Evolutionary conservation across 2,888 invertebrate species (phyloP), one percentile per base, ranked within the genome.

Genomic region (Diplolepis rosae): DNA sequence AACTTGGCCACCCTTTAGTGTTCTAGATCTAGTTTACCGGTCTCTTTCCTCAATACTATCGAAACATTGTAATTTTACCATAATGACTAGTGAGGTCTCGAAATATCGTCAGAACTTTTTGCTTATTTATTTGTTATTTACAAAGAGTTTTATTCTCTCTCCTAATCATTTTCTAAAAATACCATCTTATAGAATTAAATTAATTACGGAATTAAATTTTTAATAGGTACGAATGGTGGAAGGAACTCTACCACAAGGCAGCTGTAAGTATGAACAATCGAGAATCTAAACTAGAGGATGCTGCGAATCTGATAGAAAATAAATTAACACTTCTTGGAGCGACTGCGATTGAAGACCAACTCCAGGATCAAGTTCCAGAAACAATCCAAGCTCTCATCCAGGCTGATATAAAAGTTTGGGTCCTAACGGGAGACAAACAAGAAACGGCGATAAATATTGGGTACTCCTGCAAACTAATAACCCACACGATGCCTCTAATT

Each of bases 371-470:
- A 90, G 91, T 99, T 51, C 98, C 99, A 1, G 98, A 99, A 89
- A 96, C 98, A 70, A 98, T 99, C 86, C 95, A 96, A 32, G 93
- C 96, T 24, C 91, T 99, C 48, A 91, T 97, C 70, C 94, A 95
- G 87, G 99, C 99, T 13, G 97, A 97, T 88, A 98, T 98, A 81
- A 94, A 94, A 87, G 93, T 99, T 77, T 99, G 99, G 99, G 96
- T 99, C 70, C 90, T 99, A 83, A 99, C 99, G 0, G 99, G 99
- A 3, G 99, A 99, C 90, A 99, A 99, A 89, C 98, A 98, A 90
- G 99, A 99, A 90, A 99, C 99, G 24, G 99, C 99, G 80, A 98
- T 99, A 84, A 99, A 99, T 90, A 99, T 99, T 87, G 99, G 98
- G 56, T 96, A 98, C 89, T 98, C 98, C 0, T 97, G 97, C 84